Percentiles rank a stretch among this genome's conserved stretches.
phyloP scores from a whole-genome alignment of 2,888 invertebrate genomes.

The Drosophila meridionalis region DNA sequence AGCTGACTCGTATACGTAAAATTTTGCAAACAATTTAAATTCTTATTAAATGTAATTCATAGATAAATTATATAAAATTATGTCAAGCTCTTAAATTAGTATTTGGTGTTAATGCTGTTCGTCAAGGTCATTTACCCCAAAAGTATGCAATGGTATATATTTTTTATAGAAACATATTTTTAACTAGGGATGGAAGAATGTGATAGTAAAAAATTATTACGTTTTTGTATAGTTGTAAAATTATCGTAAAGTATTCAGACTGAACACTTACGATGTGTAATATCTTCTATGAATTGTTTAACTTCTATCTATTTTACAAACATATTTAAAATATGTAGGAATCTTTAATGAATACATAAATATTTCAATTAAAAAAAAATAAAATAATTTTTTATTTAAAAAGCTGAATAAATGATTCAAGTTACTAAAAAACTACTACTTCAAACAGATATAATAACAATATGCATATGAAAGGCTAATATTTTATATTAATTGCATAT shows the following conservation, averaged over 20 bases:
- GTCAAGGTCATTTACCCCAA: slow-evolving; percentile 14
- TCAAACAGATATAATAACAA: too few species aligned
- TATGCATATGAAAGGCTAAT: too few species aligned
- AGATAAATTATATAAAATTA: background rate
- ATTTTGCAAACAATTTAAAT: background rate
- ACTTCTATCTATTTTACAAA: too few species aligned
- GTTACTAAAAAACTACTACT: too few species aligned
- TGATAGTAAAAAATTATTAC: background rate
- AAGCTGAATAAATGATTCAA: too few species aligned
- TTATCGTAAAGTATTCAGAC: background rate
- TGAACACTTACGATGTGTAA: too few species aligned
- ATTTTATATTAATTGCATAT: too few species aligned
- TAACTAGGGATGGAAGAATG: background rate
- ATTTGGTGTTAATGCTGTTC: background rate
- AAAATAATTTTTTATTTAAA: too few species aligned
- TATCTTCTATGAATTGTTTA: too few species aligned
- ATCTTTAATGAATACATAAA: too few species aligned
- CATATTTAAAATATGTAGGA: too few species aligned
- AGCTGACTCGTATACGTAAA: background rate
- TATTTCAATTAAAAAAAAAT: too few species aligned
- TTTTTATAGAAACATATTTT: background rate
- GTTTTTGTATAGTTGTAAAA: background rate
- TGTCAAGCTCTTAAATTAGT: background rate
- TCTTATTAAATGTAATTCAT: background rate
- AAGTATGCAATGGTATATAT: slow-evolving; percentile 9